Percentiles rank a stretch among this genome's conserved stretches.
Evolutionary conservation across 2,888 invertebrate species (phyloP).

Genomic region (Drosophila rellima): DNA sequence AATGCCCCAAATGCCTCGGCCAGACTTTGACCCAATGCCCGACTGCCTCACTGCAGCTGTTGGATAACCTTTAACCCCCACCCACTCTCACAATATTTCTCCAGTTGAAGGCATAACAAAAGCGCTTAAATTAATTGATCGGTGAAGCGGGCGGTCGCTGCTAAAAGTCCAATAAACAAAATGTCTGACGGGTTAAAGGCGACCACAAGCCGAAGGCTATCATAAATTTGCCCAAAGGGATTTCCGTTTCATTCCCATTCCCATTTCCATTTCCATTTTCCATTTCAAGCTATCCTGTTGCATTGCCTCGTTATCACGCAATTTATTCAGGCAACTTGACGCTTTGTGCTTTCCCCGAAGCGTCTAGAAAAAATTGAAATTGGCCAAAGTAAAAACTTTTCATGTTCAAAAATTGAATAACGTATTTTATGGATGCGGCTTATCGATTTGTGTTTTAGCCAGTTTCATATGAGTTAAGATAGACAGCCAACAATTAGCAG

Average conservation of each 20-base stretch:
- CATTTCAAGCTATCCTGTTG: slow-evolving; percentile 18
- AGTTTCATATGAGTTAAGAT: background rate
- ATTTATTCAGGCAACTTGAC: slow-evolving; percentile 58
- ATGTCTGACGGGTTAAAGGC: slow-evolving; percentile 37
- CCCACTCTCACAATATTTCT: background rate
- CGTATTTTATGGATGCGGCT: background rate
- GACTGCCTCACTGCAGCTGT: slow-evolving; percentile 1
- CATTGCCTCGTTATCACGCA: slow-evolving; percentile 45
- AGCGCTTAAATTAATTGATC: slow-evolving; percentile 73
- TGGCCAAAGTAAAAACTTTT: slow-evolving; percentile 9
- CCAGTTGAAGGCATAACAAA: slow-evolving; percentile 23
- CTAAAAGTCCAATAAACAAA: slow-evolving; percentile 53
- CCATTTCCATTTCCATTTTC: background rate
- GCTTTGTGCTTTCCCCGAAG: slow-evolving; percentile 40
- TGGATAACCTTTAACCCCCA: background rate
- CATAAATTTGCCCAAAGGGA: slow-evolving; percentile 55
- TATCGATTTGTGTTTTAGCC: background rate
- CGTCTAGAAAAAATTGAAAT: slow-evolving; percentile 27
- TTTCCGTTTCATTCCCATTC: slow-evolving; percentile 18
- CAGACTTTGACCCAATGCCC: slow-evolving; percentile 27
- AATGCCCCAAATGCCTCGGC: background rate
- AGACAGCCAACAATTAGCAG: slow-evolving; percentile 11
- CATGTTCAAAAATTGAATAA: slow-evolving; percentile 23
- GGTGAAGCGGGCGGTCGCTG: slow-evolving; percentile 19
- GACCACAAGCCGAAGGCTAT: slow-evolving; percentile 31